phyloP scores from a whole-genome alignment of 2,888 invertebrate genomes.

The Peribatodes rhomboidaria region DNA sequence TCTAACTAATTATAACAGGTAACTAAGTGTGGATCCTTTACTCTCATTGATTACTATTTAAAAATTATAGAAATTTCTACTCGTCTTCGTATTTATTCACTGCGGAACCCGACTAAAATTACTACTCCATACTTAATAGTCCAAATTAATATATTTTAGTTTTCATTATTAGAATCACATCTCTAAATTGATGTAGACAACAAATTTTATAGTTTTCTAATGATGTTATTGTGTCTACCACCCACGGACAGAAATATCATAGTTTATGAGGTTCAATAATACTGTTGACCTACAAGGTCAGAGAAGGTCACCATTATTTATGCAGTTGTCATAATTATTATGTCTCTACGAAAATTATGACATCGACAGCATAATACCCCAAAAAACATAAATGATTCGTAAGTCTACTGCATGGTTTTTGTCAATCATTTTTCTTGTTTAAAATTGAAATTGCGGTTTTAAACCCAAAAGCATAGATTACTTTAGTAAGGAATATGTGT shows the following conservation, averaged over 20 bases:
- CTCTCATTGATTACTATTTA: no score
- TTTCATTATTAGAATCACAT: background rate
- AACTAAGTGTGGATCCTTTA: no score
- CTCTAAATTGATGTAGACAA: constrained; percentile 21
- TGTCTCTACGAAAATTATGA: constrained; percentile 5
- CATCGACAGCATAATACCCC: background rate
- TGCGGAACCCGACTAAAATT: background rate
- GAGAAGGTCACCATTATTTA: constrained; percentile 20
- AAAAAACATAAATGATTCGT: background rate
- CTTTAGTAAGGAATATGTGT: no score
- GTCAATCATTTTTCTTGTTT: background rate
- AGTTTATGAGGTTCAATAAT: constrained; percentile 18
- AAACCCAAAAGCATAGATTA: no score
- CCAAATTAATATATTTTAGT: background rate
- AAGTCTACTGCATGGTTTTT: no score
- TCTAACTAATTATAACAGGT: no score
- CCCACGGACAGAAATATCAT: constrained; percentile 16
- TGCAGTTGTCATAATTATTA: constrained; percentile 22
- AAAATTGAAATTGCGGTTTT: no score
- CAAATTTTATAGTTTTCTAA: constrained; percentile 24
- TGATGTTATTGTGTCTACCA: constrained; percentile 27
- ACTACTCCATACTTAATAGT: background rate
- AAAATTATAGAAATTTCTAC: no score
- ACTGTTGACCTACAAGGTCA: constrained; percentile 17
- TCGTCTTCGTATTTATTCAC: no score